Evolutionary conservation across 1,140 invertebrate species (phyloP).

Genomic region (Trachelipus rathkii): DNA sequence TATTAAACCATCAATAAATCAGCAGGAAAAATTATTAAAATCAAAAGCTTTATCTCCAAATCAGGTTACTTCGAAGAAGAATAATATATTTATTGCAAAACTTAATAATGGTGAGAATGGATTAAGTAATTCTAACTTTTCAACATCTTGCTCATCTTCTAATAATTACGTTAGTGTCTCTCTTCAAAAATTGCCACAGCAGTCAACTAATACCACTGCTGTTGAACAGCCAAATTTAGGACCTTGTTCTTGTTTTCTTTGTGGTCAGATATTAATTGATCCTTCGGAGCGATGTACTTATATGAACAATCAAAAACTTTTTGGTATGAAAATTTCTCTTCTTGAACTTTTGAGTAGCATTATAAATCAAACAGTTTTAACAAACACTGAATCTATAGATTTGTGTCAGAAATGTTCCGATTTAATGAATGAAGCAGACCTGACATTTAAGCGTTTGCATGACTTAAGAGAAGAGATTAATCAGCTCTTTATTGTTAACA

Average conservation of each 20-base stretch:
- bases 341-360: slow-evolving; percentile 27
- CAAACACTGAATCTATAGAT: slow-evolving; percentile 27
- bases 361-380: slow-evolving; percentile 25
- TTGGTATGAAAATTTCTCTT: slow-evolving; percentile 23
- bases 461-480: slow-evolving; percentile 24
- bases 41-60: neutral
- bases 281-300: slow-evolving; percentile 26
- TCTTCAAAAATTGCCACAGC: neutral
- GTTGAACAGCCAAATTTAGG: slow-evolving; percentile 31
- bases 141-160: neutral
- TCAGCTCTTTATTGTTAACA: slow-evolving; percentile 17
- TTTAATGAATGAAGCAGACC: slow-evolving; percentile 27
- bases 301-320: slow-evolving; percentile 26
- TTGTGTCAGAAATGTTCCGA: slow-evolving; percentile 29
- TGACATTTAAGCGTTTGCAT: slow-evolving; percentile 24
- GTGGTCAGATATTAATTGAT: slow-evolving; percentile 23
- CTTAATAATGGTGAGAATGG: neutral
- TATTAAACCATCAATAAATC: neutral
- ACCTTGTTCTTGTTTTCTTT: slow-evolving; percentile 28
- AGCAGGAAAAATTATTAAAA: neutral
- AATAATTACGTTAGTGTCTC: neutral
- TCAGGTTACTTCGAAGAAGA: neutral
- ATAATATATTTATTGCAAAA: neutral
- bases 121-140: neutral
- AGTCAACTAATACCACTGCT: slow-evolving; percentile 20